Evolutionary conservation across 2,888 invertebrate genomes (phyloP), one percentile per base, ranked within the genome.

Genomic region (Drosophila macrospina): DNA sequence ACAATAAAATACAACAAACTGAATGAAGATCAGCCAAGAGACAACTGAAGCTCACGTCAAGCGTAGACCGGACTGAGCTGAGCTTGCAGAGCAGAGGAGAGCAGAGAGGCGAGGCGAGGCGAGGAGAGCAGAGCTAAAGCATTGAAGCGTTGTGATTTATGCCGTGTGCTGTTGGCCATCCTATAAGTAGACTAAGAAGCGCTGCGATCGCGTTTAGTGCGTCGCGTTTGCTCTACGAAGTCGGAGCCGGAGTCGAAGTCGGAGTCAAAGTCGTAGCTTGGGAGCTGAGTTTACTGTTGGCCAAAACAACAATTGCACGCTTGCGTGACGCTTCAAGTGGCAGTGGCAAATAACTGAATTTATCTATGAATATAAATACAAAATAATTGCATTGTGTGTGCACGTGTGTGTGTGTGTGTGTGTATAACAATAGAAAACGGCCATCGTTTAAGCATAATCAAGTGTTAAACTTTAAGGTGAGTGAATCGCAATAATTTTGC

Each of bases 121-220:
- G n/a, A 36, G 16, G 16, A 6, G 11, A 28, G 26, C n/a, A 24
- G 34, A 26, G 57, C 41, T 34, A 16, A 39, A 37, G 39, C 37
- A 15, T 28, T 39, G 11, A 51, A 39, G 30, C 39, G 39, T 41
- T 48, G 39, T 48, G 39, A 48, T 30, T 59, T 39, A 37, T 50
- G 52, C 32, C 51, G 15, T 28, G 8, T 41, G 28, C 13, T 20
- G 24, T 44, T 11, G 44, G 37, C 74, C 15, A 79, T 63, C 76
- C 74, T 77, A 88, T 88, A 88, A 88, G 90, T 89, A 82, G 82
- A 80, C 82, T 78, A 72, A 80, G 77, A 80, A 81, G 80, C 75
- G 64, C 59, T 69, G 55, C 73, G 85, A 73, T 78, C 76, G 80
- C 75, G 85, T 90, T 88, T 86, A 88, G 88, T 88, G 69, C 77